phyloP scores from a whole-genome alignment of 2,797 vertebrate species.

The Poliocrania exsul region DNA sequence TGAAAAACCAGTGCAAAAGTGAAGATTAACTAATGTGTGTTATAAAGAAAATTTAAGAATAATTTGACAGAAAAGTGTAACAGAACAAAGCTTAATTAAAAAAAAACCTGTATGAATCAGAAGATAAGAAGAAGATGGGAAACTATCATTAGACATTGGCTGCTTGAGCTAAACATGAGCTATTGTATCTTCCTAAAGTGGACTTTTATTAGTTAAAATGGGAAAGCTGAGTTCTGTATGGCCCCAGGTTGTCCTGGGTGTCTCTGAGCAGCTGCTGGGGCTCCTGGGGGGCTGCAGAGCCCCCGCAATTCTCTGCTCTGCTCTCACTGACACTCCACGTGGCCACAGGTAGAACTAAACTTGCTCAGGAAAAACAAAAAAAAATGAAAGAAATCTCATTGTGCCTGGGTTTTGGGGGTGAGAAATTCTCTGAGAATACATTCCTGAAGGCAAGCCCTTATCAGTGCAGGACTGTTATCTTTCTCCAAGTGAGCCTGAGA shows the following conservation, averaged over 20 bases:
- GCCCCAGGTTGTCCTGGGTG: background rate
- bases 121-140: background rate
- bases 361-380: background rate
- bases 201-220: background rate
- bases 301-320: background rate
- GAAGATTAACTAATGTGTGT: background rate
- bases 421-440: background rate
- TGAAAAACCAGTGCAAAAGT: background rate
- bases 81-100: background rate
- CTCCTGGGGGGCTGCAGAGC: background rate
- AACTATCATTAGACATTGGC: background rate
- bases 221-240: background rate
- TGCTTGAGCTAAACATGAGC: background rate
- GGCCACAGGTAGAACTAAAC: background rate
- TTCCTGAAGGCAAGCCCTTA: background rate
- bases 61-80: background rate
- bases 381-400: background rate
- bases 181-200: background rate
- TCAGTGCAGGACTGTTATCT: background rate
- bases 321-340: background rate
- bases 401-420: fast-evolving
- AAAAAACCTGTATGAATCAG: background rate
- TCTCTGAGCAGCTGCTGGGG: background rate
- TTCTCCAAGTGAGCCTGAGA: background rate
- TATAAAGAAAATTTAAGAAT: background rate